Conservation (phyloP, 1,140 invertebrate genomes). For the Fopius arisanus region DNA sequence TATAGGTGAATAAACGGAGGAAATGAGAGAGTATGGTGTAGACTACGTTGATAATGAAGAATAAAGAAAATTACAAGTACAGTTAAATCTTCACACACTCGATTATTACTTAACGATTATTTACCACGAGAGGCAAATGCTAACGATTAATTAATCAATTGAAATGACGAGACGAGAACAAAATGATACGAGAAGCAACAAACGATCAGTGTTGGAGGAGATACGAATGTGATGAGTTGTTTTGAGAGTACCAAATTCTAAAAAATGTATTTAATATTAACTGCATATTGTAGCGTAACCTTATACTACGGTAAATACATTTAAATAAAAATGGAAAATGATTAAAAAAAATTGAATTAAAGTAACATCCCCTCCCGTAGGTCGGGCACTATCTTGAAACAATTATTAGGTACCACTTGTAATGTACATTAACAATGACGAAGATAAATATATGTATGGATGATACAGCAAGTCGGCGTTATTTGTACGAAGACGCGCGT, state of each 20-base stretch:
- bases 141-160: background rate
- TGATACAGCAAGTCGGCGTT: conserved; percentile 14
- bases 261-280: conserved; percentile 60
- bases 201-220: background rate
- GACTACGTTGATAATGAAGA: conserved; percentile 20
- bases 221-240: conserved; percentile 39
- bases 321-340: conserved; percentile 23
- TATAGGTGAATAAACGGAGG: conserved; percentile 11
- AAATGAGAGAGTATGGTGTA: conserved; percentile 15
- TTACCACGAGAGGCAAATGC: background rate
- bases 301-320: background rate
- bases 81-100: background rate
- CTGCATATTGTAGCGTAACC: conserved; percentile 53
- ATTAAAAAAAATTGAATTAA: conserved; percentile 19
- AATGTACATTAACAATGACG: conserved; percentile 37
- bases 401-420: conserved; percentile 50
- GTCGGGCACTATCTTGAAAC: conserved; percentile 53
- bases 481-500: conserved; percentile 31
- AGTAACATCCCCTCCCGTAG: conserved; percentile 45
- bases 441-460: conserved; percentile 35
- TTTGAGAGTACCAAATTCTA: conserved; percentile 64
- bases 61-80: conserved; percentile 13
- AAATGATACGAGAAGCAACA: background rate
- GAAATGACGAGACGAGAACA: background rate
- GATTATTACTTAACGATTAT: background rate